Base-by-base conservation (phyloP, 2,797 vertebrate genomes). In the Limosa lapponica region DNA sequence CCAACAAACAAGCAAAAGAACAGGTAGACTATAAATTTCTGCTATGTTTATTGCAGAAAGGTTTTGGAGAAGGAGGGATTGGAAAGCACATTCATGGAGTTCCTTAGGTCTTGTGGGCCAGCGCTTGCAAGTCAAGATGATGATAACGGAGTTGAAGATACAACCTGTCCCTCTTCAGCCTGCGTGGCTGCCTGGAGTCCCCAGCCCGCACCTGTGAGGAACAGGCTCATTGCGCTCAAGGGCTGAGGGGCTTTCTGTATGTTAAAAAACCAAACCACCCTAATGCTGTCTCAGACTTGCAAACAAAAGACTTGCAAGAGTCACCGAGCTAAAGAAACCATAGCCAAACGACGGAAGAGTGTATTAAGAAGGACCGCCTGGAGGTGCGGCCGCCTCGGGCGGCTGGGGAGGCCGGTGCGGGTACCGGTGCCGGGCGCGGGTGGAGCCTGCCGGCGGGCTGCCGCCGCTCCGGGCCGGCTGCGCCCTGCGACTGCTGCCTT, bases 141-240 rank as follows among this genome's bases (percentile, higher is more conserved):
- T 58, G 43, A 6, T 8, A 65, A 72, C 1, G 4, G 27, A 59
- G 43, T 0, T 69, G 67, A 80, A 78, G 44, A 20, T 16, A 51
- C 12, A 71, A 8, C 7, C 28, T 15, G 27, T 13, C 22, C 8
- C 37, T 36, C 18, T 52, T 22, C 57, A 52, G 20, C 39, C 39
- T 18, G 25, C 4, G 27, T 2, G 37, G 19, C 1, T 64, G 39
- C n/a, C 8, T 19, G 59, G 15, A 51, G 15, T 2, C 10, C n/a
- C 14, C 6, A 12, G 25, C 4, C 41, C 28, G 5, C 70, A 16
- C 46, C 5, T 4, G 1, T 8, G 7, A n/a, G 39, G 23, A 61
- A 6, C 3, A 10, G 28, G 25, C 32, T 51, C 30, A 0, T 0
- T 6, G 51, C 1, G 15, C 59, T 54, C 5, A 6, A 48, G 44